Percentiles rank a stretch among this genome's conserved stretches.
Evolutionary conservation across 30 jellyfish, hydroid and myxozoan species (phyloP).

Genomic region (Pelagia noctiluca): DNA sequence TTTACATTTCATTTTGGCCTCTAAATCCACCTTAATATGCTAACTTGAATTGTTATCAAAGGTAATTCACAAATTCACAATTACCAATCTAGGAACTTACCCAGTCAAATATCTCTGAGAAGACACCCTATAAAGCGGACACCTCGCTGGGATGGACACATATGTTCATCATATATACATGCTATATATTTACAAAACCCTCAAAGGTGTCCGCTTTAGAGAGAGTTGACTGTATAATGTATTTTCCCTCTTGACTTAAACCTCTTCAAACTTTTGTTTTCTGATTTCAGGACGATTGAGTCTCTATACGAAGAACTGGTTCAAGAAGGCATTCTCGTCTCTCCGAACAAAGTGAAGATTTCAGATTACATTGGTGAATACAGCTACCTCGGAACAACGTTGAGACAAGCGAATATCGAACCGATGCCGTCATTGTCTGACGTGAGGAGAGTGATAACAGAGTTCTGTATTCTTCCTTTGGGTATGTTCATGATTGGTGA

Average conservation of each 20-base stretch:
- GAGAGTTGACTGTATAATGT: no score
- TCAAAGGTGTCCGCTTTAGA: no score
- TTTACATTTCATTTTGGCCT: no score
- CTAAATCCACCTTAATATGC: no score
- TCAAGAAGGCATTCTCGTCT: constrained; percentile 82
- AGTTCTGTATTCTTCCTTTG: constrained; percentile 92
- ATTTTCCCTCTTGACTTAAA: not conserved
- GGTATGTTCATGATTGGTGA: constrained; percentile 89
- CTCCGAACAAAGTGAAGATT: constrained; percentile 65
- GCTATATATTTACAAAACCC: no score
- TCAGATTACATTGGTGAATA: constrained; percentile 93
- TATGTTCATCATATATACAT: no score
- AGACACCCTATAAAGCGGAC: no score
- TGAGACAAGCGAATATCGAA: constrained; percentile 94
- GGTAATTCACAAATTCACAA: no score
- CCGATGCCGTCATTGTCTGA: constrained; percentile 99
- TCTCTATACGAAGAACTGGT: constrained; percentile 93
- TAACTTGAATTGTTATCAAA: no score
- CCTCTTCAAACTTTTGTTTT: not conserved
- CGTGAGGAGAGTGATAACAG: constrained; percentile 91
- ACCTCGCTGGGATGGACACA: no score
- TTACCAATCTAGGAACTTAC: no score
- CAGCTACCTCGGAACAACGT: constrained; percentile 97
- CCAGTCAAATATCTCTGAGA: no score
- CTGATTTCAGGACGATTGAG: constrained; percentile 80